These are phyloP conservation scores for Brachyopa scutellaris DNA, from an alignment of 2,888 invertebrate genomes.

Conservation along the genomic window DNA sequence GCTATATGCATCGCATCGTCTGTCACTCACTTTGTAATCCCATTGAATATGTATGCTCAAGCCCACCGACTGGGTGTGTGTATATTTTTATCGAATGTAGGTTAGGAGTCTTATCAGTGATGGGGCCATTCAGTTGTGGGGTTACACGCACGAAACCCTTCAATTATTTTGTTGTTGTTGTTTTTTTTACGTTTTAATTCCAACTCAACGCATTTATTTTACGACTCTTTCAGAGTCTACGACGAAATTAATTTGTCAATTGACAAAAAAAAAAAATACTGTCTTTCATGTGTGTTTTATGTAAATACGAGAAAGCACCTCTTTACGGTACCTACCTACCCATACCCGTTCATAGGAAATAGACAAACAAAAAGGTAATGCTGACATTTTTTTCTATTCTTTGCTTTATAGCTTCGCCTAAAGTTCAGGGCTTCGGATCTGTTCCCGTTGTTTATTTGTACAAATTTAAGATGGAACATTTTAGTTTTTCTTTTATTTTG, in stretches of 20 bases:
- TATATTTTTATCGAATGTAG: conserved; percentile 4
- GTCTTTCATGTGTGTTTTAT: neutral
- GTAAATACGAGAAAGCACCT: too few relatives aligned
- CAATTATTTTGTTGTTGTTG: neutral
- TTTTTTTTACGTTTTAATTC: neutral
- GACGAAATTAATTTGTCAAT: conserved; percentile 13
- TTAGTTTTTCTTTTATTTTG: neutral
- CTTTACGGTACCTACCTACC: too few relatives aligned
- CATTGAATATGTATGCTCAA: neutral
- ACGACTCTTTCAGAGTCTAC: neutral
- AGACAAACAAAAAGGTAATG: too few relatives aligned
- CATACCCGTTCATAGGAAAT: too few relatives aligned
- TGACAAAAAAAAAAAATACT: neutral
- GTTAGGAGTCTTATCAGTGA: conserved; percentile 10
- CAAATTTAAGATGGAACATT: neutral
- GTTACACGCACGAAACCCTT: neutral
- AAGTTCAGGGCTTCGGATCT: neutral
- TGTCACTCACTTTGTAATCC: too few relatives aligned
- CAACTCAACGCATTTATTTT: neutral
- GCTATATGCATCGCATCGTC: too few relatives aligned
- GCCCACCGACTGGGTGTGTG: too few relatives aligned
- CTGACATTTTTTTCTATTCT: too few relatives aligned
- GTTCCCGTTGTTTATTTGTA: conserved; percentile 10
- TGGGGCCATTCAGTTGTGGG: too few relatives aligned
- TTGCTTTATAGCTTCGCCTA: neutral